A percentile compares a stretch with the other conserved stretches of the same genome.
Conservation (phyloP, 2,888 invertebrate genomes). For the Strigamia maritima region DNA sequence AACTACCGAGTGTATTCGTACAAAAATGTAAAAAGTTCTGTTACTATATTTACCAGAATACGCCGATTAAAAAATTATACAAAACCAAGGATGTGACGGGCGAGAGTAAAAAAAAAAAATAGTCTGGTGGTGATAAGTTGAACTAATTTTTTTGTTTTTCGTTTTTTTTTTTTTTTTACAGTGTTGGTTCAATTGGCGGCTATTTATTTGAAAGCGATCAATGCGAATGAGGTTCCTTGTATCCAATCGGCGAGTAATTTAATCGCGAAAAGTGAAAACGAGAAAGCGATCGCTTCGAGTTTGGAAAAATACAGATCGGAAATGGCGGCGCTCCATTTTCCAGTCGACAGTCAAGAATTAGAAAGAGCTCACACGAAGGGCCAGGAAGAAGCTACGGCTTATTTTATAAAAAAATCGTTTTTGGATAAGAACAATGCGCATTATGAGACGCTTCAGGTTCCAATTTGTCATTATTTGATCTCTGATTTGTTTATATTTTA, state of each 20-base stretch:
- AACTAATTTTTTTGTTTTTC: background rate
- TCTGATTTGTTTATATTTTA: no score
- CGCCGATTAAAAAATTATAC: background rate
- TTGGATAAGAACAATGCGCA: background rate
- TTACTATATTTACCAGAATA: background rate
- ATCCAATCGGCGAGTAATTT: background rate
- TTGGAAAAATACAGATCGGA: background rate
- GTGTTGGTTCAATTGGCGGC: background rate
- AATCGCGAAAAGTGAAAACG: background rate
- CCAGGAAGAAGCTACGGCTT: background rate
- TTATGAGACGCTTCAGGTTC: background rate
- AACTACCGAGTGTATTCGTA: background rate
- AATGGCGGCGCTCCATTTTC: background rate
- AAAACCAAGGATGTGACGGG: background rate
- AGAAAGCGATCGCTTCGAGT: background rate
- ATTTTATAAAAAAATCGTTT: background rate
- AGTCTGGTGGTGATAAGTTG: no score
- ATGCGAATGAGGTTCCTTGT: background rate
- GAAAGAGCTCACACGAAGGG: background rate
- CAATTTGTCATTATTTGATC: background rate
- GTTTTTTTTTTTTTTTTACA: background rate
- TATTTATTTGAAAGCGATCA: background rate
- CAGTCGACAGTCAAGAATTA: background rate
- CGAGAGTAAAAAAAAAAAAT: no score
- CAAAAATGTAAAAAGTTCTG: background rate